Percentiles rank a stretch among this genome's conserved stretches.
phyloP scores from a whole-genome alignment of 2,888 invertebrate species.

The Trimorus sp. region DNA sequence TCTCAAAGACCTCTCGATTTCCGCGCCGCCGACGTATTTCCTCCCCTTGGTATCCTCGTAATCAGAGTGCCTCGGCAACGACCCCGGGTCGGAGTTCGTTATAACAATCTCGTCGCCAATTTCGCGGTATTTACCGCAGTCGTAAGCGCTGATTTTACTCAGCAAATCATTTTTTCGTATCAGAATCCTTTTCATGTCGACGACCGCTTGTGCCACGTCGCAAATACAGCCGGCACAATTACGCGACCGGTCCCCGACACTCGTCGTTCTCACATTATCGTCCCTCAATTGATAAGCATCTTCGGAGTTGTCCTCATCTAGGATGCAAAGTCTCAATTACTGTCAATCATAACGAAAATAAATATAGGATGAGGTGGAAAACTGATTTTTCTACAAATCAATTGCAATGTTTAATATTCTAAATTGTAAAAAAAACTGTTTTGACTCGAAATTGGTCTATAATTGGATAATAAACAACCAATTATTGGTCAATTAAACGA shows the following conservation, averaged over 20 bases:
- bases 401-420: too few relatives aligned
- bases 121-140: slow-evolving; percentile 71
- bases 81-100: slow-evolving; percentile 64
- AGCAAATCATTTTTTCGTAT: slow-evolving; percentile 65
- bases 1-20: slow-evolving; percentile 69
- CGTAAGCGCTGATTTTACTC: slow-evolving; percentile 67
- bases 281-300: slow-evolving; percentile 33
- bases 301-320: slow-evolving; percentile 7
- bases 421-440: too few relatives aligned
- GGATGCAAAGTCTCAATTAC: not conserved
- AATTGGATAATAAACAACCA: too few relatives aligned
- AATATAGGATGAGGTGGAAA: not conserved
- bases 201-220: slow-evolving; percentile 68
- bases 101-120: slow-evolving; percentile 72
- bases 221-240: slow-evolving; percentile 72
- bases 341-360: not conserved
- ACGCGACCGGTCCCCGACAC: slow-evolving; percentile 25
- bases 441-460: too few relatives aligned
- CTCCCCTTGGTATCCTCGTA: slow-evolving; percentile 70
- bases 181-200: slow-evolving; percentile 66
- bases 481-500: too few relatives aligned
- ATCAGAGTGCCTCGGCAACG: slow-evolving; percentile 67
- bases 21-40: slow-evolving; percentile 71
- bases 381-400: too few relatives aligned
- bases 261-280: slow-evolving; percentile 48